Evolutionary conservation across 2,888 invertebrate genomes (phyloP), one percentile per base, ranked within the genome.

Genomic region (Cheilosia vernalis): DNA sequence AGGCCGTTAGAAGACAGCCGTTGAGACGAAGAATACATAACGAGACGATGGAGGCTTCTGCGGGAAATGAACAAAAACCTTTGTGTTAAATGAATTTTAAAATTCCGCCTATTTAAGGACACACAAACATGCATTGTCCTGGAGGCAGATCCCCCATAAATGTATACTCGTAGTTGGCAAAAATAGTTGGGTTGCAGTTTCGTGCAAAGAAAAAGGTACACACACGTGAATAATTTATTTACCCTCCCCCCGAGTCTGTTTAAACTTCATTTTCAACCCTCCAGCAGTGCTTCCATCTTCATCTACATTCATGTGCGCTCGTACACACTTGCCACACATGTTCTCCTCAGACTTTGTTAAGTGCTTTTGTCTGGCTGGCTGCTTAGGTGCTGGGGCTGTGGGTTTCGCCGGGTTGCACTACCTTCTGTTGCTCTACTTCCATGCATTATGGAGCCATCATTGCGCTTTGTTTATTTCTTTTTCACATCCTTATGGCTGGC

Each of bases 331-430:
- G 83, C 83, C 66, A 66, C 72, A 83, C 73, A 78, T 83, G 83
- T 83, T 73, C 78, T 83, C 78, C 73, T 83, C 73, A 83, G 83
- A 78, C 83, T 78, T 78, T 78, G 83, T 78, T 83, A 83, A 83
- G 83, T 83, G 83, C 83, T 78, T 83, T 83, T 83, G 83, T 83
- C 83, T 83, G 73, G 83, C n/a, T n/a, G n/a, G n/a, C 77, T 83
- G 77, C 61, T 56, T 77, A 66, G 66, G 56, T 77, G 55, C 53
- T 44, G n/a, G 74, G 55, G 58, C 55, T 72, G 56, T 61, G 67
- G 55, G 55, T 44, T 64, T 44, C 33, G 44, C 42, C 21, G 27
- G 64, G 40, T 47, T 77, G 13, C 27, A 30, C n/a, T 30, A 24
- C 33, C 27, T 69, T 61, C n/a, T 73, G 64, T 37, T 81, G 77